Percentiles rank a stretch among this genome's conserved stretches.
phyloP scores from a whole-genome alignment of 2,797 vertebrate genomes.

The Enteromius mattozi region DNA sequence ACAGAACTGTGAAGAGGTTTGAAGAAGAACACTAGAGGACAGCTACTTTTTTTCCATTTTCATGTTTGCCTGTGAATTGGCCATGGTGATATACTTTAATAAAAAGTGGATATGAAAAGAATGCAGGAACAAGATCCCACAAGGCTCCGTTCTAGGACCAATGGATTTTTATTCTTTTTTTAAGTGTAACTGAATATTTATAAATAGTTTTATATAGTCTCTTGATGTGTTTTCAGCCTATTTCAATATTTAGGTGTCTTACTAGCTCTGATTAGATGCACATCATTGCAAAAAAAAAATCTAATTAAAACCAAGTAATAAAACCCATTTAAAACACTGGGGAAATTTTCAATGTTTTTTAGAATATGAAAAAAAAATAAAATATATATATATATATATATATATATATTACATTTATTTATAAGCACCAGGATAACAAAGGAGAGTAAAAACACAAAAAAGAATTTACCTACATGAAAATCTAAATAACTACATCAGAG shows the following conservation, averaged over 20 bases:
- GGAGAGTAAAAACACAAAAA: background rate
- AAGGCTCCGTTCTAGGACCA: background rate
- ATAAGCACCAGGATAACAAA: background rate
- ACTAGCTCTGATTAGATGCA: background rate
- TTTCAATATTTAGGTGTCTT: background rate
- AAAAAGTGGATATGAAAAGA: conserved; percentile 28
- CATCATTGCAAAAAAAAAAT: no score
- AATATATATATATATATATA: no score
- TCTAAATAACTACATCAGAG: background rate
- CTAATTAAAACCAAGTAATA: background rate
- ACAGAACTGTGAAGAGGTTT: conserved; percentile 20
- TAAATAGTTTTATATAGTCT: background rate
- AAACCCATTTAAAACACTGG: background rate
- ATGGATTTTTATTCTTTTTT: background rate
- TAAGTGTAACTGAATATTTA: background rate
- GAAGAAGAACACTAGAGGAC: conserved; percentile 11
- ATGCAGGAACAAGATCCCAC: background rate
- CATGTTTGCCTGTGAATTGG: conserved; percentile 10
- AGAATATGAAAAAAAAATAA: background rate
- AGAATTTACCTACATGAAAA: background rate
- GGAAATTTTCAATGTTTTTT: background rate
- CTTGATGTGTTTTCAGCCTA: background rate
- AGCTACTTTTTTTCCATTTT: background rate
- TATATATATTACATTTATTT: background rate
- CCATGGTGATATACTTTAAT: conserved; percentile 10